Conservation (phyloP, 2,888 invertebrate species). For the Ormyrus rosae region DNA sequence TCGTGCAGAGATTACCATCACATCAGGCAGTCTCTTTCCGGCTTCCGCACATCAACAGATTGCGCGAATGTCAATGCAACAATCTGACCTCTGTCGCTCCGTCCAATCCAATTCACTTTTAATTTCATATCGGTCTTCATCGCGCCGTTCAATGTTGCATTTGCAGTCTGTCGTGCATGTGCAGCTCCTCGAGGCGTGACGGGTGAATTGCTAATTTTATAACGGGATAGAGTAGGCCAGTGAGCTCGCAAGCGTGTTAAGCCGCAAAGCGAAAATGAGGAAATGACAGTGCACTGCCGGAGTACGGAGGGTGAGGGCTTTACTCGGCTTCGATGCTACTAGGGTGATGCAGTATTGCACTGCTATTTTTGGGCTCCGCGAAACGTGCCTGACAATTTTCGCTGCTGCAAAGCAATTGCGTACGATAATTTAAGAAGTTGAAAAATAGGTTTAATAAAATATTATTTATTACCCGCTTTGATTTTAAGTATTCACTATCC, state of each 20-base stretch:
- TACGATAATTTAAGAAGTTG: no score
- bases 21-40: constrained; percentile 37
- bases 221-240: no score
- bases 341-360: no score
- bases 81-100: background rate
- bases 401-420: no score
- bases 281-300: constrained; percentile 29
- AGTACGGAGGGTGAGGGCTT: background rate
- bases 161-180: background rate
- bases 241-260: background rate
- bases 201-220: background rate
- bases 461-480: no score
- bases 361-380: no score
- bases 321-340: no score
- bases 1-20: constrained; percentile 27
- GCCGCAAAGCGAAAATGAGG: constrained; percentile 39
- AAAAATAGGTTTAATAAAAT: no score
- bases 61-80: background rate
- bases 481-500: no score
- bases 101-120: background rate
- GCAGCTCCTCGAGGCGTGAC: background rate
- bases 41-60: constrained; percentile 30
- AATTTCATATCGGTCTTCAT: background rate
- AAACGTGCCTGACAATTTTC: no score
- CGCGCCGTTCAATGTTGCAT: constrained; percentile 41